Evolutionary conservation across 1,140 invertebrate genomes (phyloP), one percentile per base, ranked within the genome.

Genomic region (Megalopta genalis): DNA sequence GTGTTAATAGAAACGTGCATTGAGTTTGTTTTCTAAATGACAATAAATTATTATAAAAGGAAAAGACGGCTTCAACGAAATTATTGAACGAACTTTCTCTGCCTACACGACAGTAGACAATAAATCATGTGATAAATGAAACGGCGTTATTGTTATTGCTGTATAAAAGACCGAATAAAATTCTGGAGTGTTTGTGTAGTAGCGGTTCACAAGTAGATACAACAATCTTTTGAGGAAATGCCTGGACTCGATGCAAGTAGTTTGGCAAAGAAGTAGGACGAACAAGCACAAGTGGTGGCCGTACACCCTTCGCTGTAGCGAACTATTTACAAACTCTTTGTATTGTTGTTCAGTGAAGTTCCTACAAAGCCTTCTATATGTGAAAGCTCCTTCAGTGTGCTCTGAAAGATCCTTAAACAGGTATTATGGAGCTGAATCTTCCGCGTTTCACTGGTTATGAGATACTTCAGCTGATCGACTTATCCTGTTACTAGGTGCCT

Each of bases 241-340:
- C 2, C 18, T 37, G 21, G 27, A 63, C 27, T 37, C 14, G 60
- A 32, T 25, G 27, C 18, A n/a, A n/a, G 54, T 57, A 63, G 60
- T 63, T 63, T 37, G 27, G 27, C 16, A 63, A 63, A 14, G 32
- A 63, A 63, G 60, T 63, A 14, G 60, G 23, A 37, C 60, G 32
- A 37, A 46, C 10, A 46, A 32, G 25, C 16, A 62, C 49, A 32
- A 63, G 60, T 37, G 32, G 27, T 25, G 25, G 32, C 27, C 60
- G 21, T 63, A 63, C 27, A 63, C 27, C 37, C 10, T 27, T 21
- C 42, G 42, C 27, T 32, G 60, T 37, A 21, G 27, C 18, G 9
- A 63, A 63, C 60, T 63, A 63, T 32, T 25, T 37, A 21, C 60
- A 63, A 63, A 63, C 60, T 63, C 60, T 63, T 63, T 63, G 14